Percentiles rank a stretch among this genome's conserved stretches.
phyloP scores from a whole-genome alignment of 2,888 invertebrate genomes.

The Lottia scabra region DNA sequence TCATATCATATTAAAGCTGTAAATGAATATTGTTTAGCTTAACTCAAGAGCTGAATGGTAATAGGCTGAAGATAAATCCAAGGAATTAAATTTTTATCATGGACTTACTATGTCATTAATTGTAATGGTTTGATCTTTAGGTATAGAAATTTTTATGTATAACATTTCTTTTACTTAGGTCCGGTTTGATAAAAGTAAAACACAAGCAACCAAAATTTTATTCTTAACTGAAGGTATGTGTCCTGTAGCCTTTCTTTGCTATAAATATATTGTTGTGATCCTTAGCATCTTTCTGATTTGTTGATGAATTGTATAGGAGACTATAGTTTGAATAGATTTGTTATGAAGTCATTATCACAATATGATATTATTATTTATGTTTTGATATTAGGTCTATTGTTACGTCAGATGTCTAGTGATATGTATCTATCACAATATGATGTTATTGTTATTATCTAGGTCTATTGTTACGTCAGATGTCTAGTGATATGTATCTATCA shows the following conservation, averaged over 20 bases:
- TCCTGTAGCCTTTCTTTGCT: background rate
- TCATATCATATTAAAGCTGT: too few species aligned
- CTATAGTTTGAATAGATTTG: constrained; percentile 82
- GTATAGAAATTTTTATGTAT: too few species aligned
- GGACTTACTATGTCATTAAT: too few species aligned
- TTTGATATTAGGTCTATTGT: constrained; percentile 62
- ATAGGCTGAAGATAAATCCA: too few species aligned
- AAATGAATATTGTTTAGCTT: too few species aligned
- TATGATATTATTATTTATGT: constrained; percentile 80
- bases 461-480: constrained; percentile 77
- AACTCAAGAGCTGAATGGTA: too few species aligned
- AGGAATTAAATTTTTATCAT: too few species aligned
- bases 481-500: constrained; percentile 80
- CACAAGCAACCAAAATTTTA: constrained; percentile 87
- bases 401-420: constrained; percentile 84
- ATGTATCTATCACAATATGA: constrained; percentile 83
- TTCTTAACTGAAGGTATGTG: constrained; percentile 94
- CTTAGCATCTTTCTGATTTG: too few species aligned
- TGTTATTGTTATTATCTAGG: constrained; percentile 71
- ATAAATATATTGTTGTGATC: too few species aligned
- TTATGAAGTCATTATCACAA: constrained; percentile 78
- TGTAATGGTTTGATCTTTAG: too few species aligned
- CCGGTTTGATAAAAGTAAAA: constrained; percentile 90
- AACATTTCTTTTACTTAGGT: constrained; percentile 47
- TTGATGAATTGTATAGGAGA: constrained; percentile 79